Evolutionary conservation across 37 sponge, comb jelly and placozoan genomes (phyloP), one percentile per base, ranked within the genome.

Genomic region (Theonella swinhoei): DNA sequence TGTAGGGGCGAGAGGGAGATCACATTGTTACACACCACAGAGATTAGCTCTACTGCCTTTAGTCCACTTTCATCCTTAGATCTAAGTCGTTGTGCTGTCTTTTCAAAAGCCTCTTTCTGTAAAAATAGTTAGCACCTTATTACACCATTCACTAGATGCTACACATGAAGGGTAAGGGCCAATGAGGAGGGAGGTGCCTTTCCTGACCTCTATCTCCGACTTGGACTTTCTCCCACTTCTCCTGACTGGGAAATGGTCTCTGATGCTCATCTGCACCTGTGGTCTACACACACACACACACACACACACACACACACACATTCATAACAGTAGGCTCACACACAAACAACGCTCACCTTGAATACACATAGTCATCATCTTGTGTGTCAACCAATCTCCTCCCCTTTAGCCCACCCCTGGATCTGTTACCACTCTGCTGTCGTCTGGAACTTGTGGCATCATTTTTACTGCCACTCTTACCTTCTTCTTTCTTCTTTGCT

Each of bases 161-260:
- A 47, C 54, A 47, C n/a, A n/a, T n/a, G n/a, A n/a, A n/a, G n/a
- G n/a, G n/a, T n/a, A n/a, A n/a, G n/a, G n/a, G n/a, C n/a, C n/a
- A n/a, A n/a, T n/a, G n/a, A n/a, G n/a, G n/a, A n/a, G 54, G 14
- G 14, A 47, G 14, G 54, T 47, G 54, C 1, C 3, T 7, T 2
- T 39, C 1, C 42, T 54, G 25, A 88, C 88, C 80, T 92, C 80
- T 25, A 92, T 11, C 32, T 62, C 38, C 41, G 88, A 79, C 60
- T 88, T 78, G 59, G 80, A 75, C 33, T 87, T 92, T 62, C 92
- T 67, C 11, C 74, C 43, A 42, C 92, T 92, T 19, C 89, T 81
- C 36, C 92, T 54, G 29, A 81, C 81, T 33, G 87, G 82, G 31
- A 77, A 85, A 30, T 68, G 69, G 60, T 89, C 90, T 36, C 39